Percentiles rank a stretch among this genome's conserved stretches.
Conservation (phyloP, 2,113 vertebrate species). For the Cottus gobio region DNA sequence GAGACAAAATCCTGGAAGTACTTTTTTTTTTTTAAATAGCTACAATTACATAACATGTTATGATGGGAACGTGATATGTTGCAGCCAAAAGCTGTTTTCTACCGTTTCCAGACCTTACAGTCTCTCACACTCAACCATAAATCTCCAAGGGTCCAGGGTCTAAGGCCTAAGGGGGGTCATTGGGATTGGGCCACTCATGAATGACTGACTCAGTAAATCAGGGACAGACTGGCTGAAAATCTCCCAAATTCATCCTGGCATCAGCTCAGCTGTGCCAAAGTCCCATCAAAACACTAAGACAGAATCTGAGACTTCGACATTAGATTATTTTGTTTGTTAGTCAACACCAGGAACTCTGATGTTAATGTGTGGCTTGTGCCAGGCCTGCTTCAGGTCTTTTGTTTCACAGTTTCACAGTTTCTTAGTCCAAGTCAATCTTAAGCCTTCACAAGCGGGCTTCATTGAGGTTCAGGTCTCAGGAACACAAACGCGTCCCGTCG, state of each 20-base stretch:
- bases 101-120: background rate
- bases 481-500: background rate
- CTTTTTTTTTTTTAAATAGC: no score
- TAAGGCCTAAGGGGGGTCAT: background rate
- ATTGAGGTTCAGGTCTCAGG: background rate
- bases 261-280: background rate
- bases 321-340: background rate
- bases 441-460: background rate
- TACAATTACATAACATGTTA: background rate
- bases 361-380: background rate
- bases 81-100: background rate
- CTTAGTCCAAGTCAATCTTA: background rate
- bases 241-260: background rate
- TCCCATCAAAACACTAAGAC: background rate
- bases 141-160: background rate
- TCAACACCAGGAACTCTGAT: no score
- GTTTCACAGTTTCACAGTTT: background rate
- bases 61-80: background rate
- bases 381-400: background rate
- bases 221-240: background rate
- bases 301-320: background rate
- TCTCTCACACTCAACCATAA: background rate
- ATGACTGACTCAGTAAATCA: background rate
- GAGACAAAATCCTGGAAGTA: background rate
- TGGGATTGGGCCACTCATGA: background rate